phyloP scores from a whole-genome alignment of 2,888 invertebrate genomes.

The Cactoblastis cactorum region DNA sequence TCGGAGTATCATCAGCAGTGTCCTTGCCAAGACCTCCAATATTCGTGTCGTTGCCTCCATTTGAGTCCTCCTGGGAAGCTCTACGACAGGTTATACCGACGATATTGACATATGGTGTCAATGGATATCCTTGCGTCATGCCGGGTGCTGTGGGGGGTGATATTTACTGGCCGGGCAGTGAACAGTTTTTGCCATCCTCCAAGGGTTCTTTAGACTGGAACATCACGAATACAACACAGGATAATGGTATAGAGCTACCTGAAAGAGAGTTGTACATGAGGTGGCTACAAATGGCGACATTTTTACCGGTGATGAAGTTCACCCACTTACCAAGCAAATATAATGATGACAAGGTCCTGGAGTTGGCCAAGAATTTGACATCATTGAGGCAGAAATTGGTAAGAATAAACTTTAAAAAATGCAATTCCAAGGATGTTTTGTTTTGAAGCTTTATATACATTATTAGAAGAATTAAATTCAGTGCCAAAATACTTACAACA shows the following conservation, averaged over 20 bases:
- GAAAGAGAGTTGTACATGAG: conserved; percentile 91
- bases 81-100: conserved; percentile 91
- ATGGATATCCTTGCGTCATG: conserved; percentile 95
- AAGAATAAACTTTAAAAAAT: conserved; percentile 29
- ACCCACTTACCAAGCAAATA: conserved; percentile 94
- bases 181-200: conserved; percentile 75
- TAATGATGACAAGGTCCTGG: conserved; percentile 86
- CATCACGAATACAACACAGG: conserved; percentile 48
- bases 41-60: conserved; percentile 91
- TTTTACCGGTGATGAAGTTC: conserved; percentile 94
- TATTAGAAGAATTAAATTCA: too few relatives aligned
- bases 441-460: too few relatives aligned
- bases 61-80: conserved; percentile 93
- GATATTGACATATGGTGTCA: conserved; percentile 90
- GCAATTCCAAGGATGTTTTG: too few relatives aligned
- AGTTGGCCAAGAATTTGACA: conserved; percentile 87
- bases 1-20: conserved; percentile 91
- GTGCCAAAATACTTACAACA: too few relatives aligned
- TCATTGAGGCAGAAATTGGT: conserved; percentile 86
- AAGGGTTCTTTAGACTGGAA: conserved; percentile 60
- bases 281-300: conserved; percentile 94
- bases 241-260: conserved; percentile 78
- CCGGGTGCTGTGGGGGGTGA: conserved; percentile 97
- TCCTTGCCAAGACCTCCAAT: conserved; percentile 90
- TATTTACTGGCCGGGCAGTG: conserved; percentile 81